Conservation (phyloP, 2,888 invertebrate genomes). For the Leptinotarsa rubiginosa region DNA sequence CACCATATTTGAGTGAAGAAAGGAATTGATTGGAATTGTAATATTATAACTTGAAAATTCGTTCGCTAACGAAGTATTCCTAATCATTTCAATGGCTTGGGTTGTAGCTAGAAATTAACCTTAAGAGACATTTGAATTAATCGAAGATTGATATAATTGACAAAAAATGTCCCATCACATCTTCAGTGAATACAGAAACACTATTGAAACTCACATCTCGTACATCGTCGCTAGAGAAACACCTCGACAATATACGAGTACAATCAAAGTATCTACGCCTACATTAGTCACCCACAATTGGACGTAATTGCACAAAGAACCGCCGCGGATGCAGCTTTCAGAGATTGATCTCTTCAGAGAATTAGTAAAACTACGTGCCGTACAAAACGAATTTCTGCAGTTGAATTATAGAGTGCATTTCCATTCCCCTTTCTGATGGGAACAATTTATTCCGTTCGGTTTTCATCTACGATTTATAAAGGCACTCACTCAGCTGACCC, state of each 20-base stretch:
- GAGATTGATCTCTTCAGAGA: slow-evolving; percentile 20
- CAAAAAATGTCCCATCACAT: too few species aligned
- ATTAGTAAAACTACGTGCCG: slow-evolving; percentile 17
- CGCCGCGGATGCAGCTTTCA: slow-evolving; percentile 15
- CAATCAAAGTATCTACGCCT: slow-evolving; percentile 6
- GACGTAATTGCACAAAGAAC: slow-evolving; percentile 17
- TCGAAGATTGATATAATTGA: too few species aligned
- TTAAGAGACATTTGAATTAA: too few species aligned
- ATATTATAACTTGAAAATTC: too few species aligned
- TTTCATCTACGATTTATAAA: slow-evolving; percentile 15
- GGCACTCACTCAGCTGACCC: slow-evolving; percentile 8
- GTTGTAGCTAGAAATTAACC: too few species aligned
- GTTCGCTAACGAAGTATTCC: too few species aligned
- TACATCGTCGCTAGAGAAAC: neutral
- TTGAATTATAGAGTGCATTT: slow-evolving; percentile 11
- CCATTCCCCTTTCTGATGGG: slow-evolving; percentile 4
- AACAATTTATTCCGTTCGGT: slow-evolving; percentile 7
- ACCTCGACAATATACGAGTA: neutral
- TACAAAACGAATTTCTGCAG: slow-evolving; percentile 14
- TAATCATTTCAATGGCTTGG: too few species aligned
- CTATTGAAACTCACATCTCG: neutral
- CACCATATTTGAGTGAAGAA: too few species aligned
- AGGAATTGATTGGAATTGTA: too few species aligned
- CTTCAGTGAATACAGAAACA: neutral
- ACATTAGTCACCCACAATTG: slow-evolving; percentile 16